phyloP scores from a whole-genome alignment of 1,140 invertebrate species.

The Nasonia giraulti region DNA sequence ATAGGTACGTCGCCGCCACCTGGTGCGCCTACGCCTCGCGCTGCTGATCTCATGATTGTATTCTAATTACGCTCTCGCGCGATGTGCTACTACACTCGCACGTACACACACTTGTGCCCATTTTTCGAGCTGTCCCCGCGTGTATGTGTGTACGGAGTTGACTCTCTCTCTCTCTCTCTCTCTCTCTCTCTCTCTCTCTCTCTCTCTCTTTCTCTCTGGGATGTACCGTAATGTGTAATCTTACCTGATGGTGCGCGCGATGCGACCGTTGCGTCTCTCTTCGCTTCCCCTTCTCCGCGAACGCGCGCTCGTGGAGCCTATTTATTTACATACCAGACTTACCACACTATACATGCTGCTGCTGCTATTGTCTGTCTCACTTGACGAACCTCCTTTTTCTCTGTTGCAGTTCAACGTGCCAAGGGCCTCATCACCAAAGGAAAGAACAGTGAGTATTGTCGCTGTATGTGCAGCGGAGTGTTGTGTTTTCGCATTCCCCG shows the following conservation, averaged over 20 bases:
- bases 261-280: neutral
- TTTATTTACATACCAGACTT: conserved; percentile 20
- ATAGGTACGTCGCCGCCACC: conserved; percentile 75
- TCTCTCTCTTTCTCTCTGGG: too few species aligned
- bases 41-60: neutral
- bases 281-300: neutral
- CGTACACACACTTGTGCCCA: too few species aligned
- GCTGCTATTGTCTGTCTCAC: neutral
- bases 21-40: neutral
- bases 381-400: neutral
- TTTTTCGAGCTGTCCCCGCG: too few species aligned
- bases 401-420: conserved; percentile 81
- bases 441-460: conserved; percentile 82
- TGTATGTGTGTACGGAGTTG: too few species aligned
- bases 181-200: too few species aligned
- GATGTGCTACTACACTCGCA: too few species aligned
- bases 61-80: neutral
- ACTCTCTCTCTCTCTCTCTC: too few species aligned
- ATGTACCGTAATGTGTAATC: conserved; percentile 26
- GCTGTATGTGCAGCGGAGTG: too few species aligned
- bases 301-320: neutral
- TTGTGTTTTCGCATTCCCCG: too few species aligned
- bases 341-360: neutral
- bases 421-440: conserved; percentile 86
- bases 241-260: neutral